These are phyloP conservation scores for Drosophila multiciliata DNA, from an alignment of 2,888 invertebrate genomes.

Conservation along the genomic window DNA sequence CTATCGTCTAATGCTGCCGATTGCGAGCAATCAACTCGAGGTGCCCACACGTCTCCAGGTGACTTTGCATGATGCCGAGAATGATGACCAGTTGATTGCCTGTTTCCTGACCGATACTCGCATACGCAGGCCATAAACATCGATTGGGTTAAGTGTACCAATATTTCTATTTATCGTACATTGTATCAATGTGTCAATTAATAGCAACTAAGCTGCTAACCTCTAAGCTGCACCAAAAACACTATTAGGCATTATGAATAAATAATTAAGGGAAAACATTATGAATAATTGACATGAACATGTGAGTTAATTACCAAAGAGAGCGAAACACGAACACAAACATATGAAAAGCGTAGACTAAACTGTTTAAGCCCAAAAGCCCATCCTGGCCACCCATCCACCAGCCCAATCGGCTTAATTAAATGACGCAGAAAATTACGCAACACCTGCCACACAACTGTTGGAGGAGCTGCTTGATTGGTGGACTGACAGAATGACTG, in stretches of 20 bases:
- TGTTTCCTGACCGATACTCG: constrained; percentile 79
- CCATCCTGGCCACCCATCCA: constrained; percentile 1
- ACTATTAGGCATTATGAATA: constrained; percentile 75
- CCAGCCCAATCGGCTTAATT: constrained; percentile 82
- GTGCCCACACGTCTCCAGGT: constrained; percentile 78
- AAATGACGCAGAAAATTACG: constrained; percentile 84
- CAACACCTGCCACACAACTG: constrained; percentile 49
- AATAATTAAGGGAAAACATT: constrained; percentile 74
- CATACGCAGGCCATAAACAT: constrained; percentile 53
- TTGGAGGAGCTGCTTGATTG: constrained; percentile 29
- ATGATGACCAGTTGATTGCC: constrained; percentile 57
- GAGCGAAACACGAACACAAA: constrained; percentile 6
- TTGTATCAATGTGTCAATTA: constrained; percentile 75
- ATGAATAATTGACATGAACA: constrained; percentile 61
- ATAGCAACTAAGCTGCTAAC: constrained; percentile 57
- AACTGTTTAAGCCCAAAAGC: constrained; percentile 39
- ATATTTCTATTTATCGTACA: constrained; percentile 36
- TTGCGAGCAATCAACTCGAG: constrained; percentile 72
- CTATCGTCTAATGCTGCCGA: constrained; percentile 79
- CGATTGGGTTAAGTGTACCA: constrained; percentile 17
- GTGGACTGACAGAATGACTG: constrained; percentile 5
- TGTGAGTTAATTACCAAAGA: constrained; percentile 63
- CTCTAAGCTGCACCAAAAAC: constrained; percentile 59
- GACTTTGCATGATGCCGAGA: constrained; percentile 66
- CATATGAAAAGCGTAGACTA: constrained; percentile 28